A percentile compares a stretch with the other conserved stretches of the same genome.
phyloP scores from a whole-genome alignment of 2,113 vertebrate genomes.

The Tragelaphus buxtoni region DNA sequence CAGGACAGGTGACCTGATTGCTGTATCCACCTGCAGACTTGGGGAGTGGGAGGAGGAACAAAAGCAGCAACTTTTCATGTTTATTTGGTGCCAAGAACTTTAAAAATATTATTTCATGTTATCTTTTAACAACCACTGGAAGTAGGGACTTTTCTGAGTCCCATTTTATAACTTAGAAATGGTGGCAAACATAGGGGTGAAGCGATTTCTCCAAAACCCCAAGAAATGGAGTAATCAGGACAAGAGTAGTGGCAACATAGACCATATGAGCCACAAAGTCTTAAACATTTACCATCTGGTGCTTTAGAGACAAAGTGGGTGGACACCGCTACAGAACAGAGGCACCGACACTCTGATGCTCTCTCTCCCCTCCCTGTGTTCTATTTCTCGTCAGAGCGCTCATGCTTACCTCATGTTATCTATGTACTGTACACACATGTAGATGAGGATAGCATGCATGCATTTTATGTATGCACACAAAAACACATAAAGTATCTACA shows the following conservation, averaged over 20 bases:
- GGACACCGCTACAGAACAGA: fast-evolving
- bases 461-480: background rate
- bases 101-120: background rate
- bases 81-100: background rate
- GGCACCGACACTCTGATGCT: fast-evolving
- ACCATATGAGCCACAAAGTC: background rate
- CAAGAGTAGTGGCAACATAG: background rate
- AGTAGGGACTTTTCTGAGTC: background rate
- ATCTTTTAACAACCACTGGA: background rate
- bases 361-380: background rate
- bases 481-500: background rate
- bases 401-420: background rate
- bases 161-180: background rate
- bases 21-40: background rate
- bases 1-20: background rate
- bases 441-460: too few relatives aligned
- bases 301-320: background rate
- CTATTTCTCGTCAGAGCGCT: background rate
- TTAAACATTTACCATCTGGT: background rate
- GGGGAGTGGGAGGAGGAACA: background rate
- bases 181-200: background rate
- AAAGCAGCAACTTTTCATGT: background rate
- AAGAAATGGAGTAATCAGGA: background rate
- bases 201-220: background rate
- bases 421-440: background rate